These are phyloP conservation scores for Tinamus guttatus DNA, from an alignment of 2,113 vertebrate species.

Conservation along the genomic window DNA sequence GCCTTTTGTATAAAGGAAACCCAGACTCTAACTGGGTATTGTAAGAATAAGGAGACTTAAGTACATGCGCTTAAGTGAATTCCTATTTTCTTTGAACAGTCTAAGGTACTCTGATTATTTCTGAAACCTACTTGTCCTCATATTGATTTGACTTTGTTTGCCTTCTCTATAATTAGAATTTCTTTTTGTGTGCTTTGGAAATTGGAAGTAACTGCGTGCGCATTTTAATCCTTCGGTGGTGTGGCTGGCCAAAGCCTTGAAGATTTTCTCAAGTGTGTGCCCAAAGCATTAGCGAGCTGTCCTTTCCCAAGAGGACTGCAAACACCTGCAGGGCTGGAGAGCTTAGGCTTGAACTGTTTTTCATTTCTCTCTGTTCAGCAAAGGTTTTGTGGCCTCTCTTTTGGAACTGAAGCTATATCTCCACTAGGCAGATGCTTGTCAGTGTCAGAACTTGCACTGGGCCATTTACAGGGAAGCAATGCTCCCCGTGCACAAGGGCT, in stretches of 20 bases:
- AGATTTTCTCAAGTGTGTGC: not conserved
- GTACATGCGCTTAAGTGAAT: not conserved
- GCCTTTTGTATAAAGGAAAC: not conserved
- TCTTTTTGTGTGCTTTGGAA: not conserved
- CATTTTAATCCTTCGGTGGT: not conserved
- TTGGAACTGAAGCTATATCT: not conserved
- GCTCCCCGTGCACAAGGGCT: not conserved
- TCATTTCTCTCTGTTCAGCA: not conserved
- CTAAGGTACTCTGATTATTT: not conserved
- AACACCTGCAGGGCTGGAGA: not conserved
- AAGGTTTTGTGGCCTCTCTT: not conserved
- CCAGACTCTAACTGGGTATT: accelerated
- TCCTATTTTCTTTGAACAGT: not conserved
- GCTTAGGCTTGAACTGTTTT: not conserved
- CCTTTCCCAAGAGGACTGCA: not conserved
- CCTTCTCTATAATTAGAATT: not conserved
- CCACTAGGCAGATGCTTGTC: not conserved
- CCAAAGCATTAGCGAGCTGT: not conserved
- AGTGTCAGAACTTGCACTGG: not conserved
- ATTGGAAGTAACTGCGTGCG: not conserved
- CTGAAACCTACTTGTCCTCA: not conserved
- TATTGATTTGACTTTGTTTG: slow-evolving; percentile 5
- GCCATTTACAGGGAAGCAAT: not conserved
- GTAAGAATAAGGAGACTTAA: not conserved
- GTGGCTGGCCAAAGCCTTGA: not conserved